Conservation (phyloP, 2,113 vertebrate species). For the Heterotilapia buettikoferi region DNA sequence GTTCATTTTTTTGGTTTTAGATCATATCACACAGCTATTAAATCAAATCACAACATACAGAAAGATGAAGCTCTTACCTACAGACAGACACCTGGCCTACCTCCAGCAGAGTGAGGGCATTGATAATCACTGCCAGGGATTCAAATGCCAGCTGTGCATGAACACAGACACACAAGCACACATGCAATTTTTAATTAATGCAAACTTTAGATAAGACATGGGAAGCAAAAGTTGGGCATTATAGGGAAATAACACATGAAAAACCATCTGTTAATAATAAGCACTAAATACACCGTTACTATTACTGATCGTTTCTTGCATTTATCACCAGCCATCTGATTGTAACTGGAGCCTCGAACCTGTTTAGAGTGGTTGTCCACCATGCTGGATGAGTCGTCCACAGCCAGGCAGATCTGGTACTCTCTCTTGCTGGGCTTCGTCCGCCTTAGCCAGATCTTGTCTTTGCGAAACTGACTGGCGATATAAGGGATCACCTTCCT, state of each 20-base stretch:
- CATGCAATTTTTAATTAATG: neutral
- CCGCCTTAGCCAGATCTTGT: slow-evolving; percentile 97
- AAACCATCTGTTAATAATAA: neutral
- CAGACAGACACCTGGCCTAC: slow-evolving; percentile 95
- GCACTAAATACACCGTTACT: neutral
- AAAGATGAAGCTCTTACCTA: slow-evolving; percentile 71
- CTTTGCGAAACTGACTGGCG: slow-evolving; percentile 96
- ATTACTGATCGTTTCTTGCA: neutral
- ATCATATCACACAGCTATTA: neutral
- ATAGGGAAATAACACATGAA: neutral
- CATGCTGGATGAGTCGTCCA: slow-evolving; percentile 98
- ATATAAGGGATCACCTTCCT: slow-evolving; percentile 97
- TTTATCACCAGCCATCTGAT: neutral
- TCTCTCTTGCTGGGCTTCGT: slow-evolving; percentile 96
- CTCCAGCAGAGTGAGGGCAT: slow-evolving; percentile 90
- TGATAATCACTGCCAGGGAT: slow-evolving; percentile 92
- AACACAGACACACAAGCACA: neutral
- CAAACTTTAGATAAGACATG: neutral
- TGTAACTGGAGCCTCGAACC: slow-evolving; percentile 60
- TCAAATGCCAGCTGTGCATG: slow-evolving; percentile 88
- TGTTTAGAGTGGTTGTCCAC: slow-evolving; percentile 97
- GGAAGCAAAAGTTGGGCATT: neutral
- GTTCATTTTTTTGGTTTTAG: neutral
- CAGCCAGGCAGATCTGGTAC: slow-evolving; percentile 94
- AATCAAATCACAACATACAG: neutral